These are phyloP conservation scores for Lasiurus cinereus DNA, from an alignment of 2,113 vertebrate genomes.

Conservation along the genomic window DNA sequence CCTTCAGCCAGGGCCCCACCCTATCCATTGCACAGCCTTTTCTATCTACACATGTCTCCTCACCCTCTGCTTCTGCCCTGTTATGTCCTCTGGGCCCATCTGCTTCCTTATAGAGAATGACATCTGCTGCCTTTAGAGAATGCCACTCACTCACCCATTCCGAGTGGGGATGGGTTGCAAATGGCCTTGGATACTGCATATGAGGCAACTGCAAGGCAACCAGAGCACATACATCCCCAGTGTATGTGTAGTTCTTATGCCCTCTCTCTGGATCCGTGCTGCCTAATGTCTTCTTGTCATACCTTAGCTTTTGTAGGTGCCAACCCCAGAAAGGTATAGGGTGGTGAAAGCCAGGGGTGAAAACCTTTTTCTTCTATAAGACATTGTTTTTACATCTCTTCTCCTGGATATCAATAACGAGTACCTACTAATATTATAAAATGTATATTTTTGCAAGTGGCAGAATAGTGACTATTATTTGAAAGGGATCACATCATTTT, in stretches of 20 bases:
- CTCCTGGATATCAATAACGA: not conserved
- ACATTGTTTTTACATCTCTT: not conserved
- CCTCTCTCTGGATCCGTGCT: not conserved
- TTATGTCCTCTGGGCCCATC: not conserved
- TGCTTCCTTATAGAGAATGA: not conserved
- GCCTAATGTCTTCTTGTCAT: not conserved
- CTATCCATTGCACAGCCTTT: not conserved
- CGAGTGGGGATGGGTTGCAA: not conserved
- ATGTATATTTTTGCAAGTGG: not conserved
- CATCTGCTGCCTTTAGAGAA: not conserved
- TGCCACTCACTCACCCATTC: not conserved
- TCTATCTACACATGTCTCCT: not conserved
- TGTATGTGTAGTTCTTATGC: not conserved
- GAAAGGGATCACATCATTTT: not conserved
- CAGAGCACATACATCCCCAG: not conserved
- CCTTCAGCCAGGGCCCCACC: not conserved
- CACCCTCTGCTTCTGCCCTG: not conserved
- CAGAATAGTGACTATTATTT: not conserved
- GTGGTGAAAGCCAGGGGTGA: not conserved
- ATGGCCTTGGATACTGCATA: not conserved
- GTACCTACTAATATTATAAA: not conserved
- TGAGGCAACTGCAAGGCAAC: not conserved
- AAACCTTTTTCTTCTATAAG: not conserved
- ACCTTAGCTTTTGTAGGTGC: not conserved
- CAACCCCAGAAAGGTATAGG: not conserved